Conservation (phyloP, 2,113 vertebrate species). For the Ailuropoda melanoleuca region DNA sequence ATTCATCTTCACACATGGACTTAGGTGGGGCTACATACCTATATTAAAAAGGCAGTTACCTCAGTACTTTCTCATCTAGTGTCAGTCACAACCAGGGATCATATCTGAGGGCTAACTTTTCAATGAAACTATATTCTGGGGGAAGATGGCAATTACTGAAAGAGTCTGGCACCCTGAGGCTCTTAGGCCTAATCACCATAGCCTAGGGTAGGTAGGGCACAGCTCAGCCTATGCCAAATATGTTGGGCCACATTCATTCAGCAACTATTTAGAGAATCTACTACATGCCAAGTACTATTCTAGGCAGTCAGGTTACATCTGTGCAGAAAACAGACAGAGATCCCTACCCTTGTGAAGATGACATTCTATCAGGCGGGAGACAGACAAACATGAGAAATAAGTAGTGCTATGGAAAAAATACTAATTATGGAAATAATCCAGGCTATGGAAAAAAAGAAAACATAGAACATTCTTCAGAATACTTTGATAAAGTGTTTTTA, state of each 20-base stretch:
- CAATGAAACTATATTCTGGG: background rate
- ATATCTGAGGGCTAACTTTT: background rate
- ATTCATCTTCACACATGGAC: background rate
- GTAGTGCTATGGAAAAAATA: background rate
- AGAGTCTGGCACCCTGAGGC: rapidly evolving
- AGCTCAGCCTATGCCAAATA: background rate
- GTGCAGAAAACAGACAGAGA: background rate
- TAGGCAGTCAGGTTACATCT: background rate
- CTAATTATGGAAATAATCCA: background rate
- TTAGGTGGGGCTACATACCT: rapidly evolving
- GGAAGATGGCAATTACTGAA: background rate
- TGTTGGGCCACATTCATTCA: background rate
- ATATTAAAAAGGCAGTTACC: background rate
- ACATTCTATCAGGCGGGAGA: background rate
- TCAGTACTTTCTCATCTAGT: background rate
- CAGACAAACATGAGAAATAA: background rate
- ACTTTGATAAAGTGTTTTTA: background rate
- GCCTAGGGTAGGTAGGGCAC: background rate
- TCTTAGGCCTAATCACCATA: background rate
- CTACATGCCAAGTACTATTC: background rate
- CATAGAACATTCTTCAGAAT: background rate
- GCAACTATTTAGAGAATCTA: background rate
- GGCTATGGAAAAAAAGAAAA: background rate
- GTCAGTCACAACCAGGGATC: background rate
- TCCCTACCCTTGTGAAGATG: background rate